phyloP scores from a whole-genome alignment of 2,113 vertebrate genomes.

The Pygoscelis adeliae region DNA sequence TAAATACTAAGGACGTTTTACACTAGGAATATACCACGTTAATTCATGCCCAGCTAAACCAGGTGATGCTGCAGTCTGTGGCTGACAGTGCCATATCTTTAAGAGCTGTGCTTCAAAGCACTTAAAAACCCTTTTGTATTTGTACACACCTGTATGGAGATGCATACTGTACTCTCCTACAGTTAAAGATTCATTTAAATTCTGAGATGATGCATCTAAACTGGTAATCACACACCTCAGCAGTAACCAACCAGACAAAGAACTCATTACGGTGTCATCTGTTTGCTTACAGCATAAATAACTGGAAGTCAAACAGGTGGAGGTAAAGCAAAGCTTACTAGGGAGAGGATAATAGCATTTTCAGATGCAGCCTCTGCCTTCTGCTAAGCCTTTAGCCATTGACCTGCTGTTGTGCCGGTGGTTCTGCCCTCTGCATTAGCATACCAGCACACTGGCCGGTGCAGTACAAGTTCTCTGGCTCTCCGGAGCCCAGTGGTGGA shows the following conservation, averaged over 20 bases:
- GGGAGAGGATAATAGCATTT: accelerated
- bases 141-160: neutral
- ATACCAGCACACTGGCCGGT: accelerated
- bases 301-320: neutral
- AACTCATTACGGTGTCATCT: neutral
- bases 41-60: neutral
- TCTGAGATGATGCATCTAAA: neutral
- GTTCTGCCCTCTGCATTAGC: neutral
- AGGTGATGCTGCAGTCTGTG: neutral
- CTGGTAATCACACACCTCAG: neutral
- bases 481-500: neutral
- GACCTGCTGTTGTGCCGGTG: accelerated
- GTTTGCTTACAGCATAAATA: neutral
- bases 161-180: neutral
- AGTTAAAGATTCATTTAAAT: neutral
- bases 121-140: neutral
- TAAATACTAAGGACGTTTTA: neutral
- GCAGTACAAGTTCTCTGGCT: neutral
- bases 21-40: neutral
- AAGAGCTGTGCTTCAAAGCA: neutral
- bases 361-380: neutral
- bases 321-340: neutral
- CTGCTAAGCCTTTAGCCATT: neutral
- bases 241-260: neutral
- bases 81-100: neutral